A percentile compares a stretch with the other conserved stretches of the same genome.
phyloP scores from a whole-genome alignment of 2,113 vertebrate species.

The Strix aluco region DNA sequence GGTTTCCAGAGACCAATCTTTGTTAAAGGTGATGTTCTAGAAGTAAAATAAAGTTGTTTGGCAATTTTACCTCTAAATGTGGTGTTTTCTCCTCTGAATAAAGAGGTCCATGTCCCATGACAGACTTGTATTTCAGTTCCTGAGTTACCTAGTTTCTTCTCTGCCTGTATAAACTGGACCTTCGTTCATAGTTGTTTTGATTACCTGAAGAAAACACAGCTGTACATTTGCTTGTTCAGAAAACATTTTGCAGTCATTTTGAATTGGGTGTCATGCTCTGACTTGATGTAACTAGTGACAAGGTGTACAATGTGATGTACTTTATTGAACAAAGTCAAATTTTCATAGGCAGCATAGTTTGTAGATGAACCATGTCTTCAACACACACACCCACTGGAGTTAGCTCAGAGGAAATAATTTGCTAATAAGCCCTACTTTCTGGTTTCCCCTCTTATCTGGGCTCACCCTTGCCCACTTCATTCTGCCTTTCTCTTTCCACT shows the following conservation, averaged over 20 bases:
- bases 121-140: neutral
- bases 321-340: neutral
- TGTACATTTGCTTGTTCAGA: neutral
- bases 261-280: neutral
- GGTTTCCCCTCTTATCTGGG: neutral
- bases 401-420: neutral
- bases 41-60: neutral
- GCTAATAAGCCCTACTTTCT: neutral
- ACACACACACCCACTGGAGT: neutral
- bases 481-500: neutral
- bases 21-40: neutral
- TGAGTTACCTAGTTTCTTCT: neutral
- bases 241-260: neutral
- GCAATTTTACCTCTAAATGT: neutral
- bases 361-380: neutral
- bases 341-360: neutral
- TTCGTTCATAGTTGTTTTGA: neutral
- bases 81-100: neutral
- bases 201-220: neutral
- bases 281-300: neutral
- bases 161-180: neutral
- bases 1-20: neutral
- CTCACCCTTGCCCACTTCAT: neutral
- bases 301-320: neutral
- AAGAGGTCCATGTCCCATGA: neutral